Base-by-base conservation (phyloP, 2,888 invertebrate genomes). In the Chrysopilus asiliformis region DNA sequence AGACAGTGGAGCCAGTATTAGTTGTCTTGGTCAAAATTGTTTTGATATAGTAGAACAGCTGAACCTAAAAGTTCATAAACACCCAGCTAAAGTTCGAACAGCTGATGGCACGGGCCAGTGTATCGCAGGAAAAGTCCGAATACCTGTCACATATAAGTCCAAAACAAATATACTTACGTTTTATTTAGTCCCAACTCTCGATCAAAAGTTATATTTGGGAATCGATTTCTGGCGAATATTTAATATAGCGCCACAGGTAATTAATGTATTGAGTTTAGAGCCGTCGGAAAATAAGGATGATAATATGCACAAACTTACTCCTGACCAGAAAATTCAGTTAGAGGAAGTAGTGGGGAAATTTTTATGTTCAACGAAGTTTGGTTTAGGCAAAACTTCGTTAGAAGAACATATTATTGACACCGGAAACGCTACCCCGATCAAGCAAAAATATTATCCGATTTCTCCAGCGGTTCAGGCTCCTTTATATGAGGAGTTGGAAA, bases 401-500 rank as follows among this genome's bases (percentile, higher is more conserved):
- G n/a, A n/a, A n/a, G n/a, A n/a, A n/a, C n/a, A n/a, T n/a, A n/a
- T n/a, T n/a, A n/a, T n/a, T n/a, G n/a, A n/a, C n/a, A n/a, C n/a
- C 29, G 15, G 32, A 2, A 10, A 14, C 9, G 9, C 13, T 17
- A 7, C 9, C 2, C 18, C 18, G 2, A 18, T 31, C 10, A 2
- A 18, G 2, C 10, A 3, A 17, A 15, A 3, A 16, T 14, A 9
- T 15, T 31, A 16, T 16, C 2, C 18, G 9, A 10, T 10, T 9
- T 31, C 31, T 8, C 16, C 31, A 14, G 18, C 15, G 6, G 16
- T 14, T 14, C 16, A 31, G 16, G 12, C 14, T 6, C 9, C 8
- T 9, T 8, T 31, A 17, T 16, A 31, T 12, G 18, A 9, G 6
- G 49, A 51, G 32, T 42, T 53, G 2, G 48, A 51, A 7, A 25